A percentile compares a stretch with the other conserved stretches of the same genome.
phyloP scores from a whole-genome alignment of 2,888 invertebrate genomes.

The Priocnemis perturbator region DNA sequence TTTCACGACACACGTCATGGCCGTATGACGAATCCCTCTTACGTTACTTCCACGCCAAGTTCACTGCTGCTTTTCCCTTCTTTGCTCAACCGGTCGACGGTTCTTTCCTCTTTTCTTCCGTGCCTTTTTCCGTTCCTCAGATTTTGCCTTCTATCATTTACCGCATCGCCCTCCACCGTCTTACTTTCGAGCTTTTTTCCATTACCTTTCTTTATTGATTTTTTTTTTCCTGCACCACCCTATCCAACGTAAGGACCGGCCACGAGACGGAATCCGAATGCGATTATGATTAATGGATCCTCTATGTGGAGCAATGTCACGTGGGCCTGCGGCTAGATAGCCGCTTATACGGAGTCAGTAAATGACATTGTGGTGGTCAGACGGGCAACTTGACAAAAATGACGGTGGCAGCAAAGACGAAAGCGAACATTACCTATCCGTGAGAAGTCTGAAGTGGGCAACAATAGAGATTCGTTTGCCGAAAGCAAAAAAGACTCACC shows the following conservation, averaged over 20 bases:
- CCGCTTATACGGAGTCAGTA: constrained; percentile 40
- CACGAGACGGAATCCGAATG: constrained; percentile 52
- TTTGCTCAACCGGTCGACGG: neutral
- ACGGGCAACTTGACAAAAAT: constrained; percentile 4
- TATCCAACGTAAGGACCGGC: constrained; percentile 1
- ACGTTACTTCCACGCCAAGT: constrained; percentile 43
- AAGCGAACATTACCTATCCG: too few species aligned
- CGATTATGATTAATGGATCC: constrained; percentile 62
- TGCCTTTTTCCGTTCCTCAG: constrained; percentile 13
- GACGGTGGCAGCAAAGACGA: too few species aligned
- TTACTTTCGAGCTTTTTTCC: too few species aligned
- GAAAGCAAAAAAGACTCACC: neutral
- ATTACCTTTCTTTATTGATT: constrained; percentile 5
- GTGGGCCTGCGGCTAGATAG: constrained; percentile 35
- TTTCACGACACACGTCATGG: constrained; percentile 54
- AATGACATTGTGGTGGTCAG: constrained; percentile 48
- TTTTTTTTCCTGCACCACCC: constrained; percentile 30
- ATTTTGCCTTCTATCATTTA: constrained; percentile 7
- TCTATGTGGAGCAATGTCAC: constrained; percentile 34
- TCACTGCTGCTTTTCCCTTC: constrained; percentile 19
- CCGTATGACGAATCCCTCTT: constrained; percentile 67
- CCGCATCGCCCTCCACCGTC: too few species aligned
- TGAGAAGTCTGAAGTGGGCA: too few species aligned
- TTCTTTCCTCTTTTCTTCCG: neutral
- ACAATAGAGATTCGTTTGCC: neutral